Percentiles rank a stretch among this genome's conserved stretches.
Conservation (phyloP, 1,140 invertebrate species). For the Trachymyrmex cornetzi region DNA sequence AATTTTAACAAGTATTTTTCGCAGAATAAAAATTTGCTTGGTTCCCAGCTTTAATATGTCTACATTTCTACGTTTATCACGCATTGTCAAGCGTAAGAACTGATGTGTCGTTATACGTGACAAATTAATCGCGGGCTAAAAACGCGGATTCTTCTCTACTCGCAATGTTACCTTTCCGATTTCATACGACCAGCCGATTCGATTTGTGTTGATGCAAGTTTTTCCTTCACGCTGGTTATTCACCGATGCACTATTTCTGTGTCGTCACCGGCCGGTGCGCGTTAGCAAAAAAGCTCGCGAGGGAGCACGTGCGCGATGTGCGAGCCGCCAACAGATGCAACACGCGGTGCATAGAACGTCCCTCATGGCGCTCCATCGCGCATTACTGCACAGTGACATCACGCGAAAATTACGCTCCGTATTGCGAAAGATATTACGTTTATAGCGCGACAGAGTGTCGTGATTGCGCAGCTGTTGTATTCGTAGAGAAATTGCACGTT, state of each 20-base stretch:
- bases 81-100: not conserved
- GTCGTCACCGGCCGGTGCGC: conserved; percentile 13
- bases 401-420: conserved; percentile 61
- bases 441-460: conserved; percentile 49
- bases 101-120: not conserved
- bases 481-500: conserved; percentile 55
- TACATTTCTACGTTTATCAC: not conserved
- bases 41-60: not conserved
- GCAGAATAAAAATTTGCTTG: not conserved
- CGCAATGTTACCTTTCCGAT: not conserved
- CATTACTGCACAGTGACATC: conserved; percentile 74
- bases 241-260: conserved; percentile 21
- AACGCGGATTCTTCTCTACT: not conserved
- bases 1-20: not conserved
- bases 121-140: conserved; percentile 14
- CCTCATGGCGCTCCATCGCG: conserved; percentile 38
- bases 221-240: conserved; percentile 28
- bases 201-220: not conserved
- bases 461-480: conserved; percentile 60
- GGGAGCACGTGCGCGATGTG: conserved; percentile 57
- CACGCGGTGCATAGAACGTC: conserved; percentile 21
- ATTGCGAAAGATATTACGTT: conserved; percentile 65
- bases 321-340: not conserved
- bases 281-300: conserved; percentile 30
- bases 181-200: not conserved